These are phyloP conservation scores for Phrynosoma platyrhinos DNA, from an alignment of 2,113 vertebrate species.

Conservation along the genomic window DNA sequence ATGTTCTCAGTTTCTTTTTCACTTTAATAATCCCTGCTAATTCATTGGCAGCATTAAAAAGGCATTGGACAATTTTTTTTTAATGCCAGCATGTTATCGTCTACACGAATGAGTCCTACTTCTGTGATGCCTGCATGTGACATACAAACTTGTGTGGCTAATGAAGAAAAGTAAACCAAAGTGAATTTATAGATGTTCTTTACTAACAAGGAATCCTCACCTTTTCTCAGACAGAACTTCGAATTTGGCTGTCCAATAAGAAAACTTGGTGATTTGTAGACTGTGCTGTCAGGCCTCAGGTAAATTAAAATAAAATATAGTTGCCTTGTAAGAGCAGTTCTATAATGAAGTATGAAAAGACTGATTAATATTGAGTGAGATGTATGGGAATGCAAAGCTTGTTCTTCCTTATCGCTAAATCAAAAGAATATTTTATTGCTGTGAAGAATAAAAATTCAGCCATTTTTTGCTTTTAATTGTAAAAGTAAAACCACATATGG, in stretches of 20 bases:
- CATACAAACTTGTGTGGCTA: neutral
- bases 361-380: neutral
- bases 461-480: neutral
- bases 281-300: conserved; percentile 10
- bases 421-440: neutral
- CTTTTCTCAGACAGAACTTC: neutral
- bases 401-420: neutral
- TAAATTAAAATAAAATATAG: conserved; percentile 45
- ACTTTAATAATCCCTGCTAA: conserved; percentile 30
- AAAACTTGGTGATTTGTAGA: conserved; percentile 30
- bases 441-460: neutral
- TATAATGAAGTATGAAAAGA: neutral
- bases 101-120: neutral
- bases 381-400: neutral
- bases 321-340: conserved; percentile 4
- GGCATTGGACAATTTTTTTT: conserved; percentile 27
- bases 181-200: conserved; percentile 23
- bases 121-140: conserved; percentile 9
- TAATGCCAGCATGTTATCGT: conserved; percentile 22
- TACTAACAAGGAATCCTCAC: neutral
- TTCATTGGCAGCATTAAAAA: conserved; percentile 30
- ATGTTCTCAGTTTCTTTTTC: conserved; percentile 1
- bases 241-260: neutral
- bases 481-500: neutral
- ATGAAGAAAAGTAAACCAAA: conserved; percentile 30